Evolutionary conservation across 2,113 vertebrate species (phyloP), one percentile per base, ranked within the genome.

Genomic region (Garra rufa): DNA sequence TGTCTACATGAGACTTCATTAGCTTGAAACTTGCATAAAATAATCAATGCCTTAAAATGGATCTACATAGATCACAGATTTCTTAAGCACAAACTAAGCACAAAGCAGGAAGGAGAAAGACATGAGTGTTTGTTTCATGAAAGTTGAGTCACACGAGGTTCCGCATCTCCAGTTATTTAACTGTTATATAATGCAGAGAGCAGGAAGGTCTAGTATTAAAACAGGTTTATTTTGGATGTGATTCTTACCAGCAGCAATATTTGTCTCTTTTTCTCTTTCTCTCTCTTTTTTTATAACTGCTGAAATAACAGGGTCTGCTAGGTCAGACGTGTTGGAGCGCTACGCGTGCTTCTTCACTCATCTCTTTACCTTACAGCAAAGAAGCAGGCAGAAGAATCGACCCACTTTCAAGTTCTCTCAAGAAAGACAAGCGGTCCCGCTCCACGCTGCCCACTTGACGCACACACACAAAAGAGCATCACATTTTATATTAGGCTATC

Each of bases 381-480:
- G 19, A 70, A 81, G 30, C 76, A 84, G 46, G 70, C 10, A 55
- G 55, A 85, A 61, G 43, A 85, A 38, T 63, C 61, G 28, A 83
- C 59, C 82, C 43, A 87, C 30, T 84, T 87, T 84, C 34, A 38
- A 48, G 74, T 61, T 61, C 48, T 50, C 70, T 78, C 46, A 76
- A 65, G 24, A 63, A 46, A 63, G 28, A 71, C 71, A 85, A 89
- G 76, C 13, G 9, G 24, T 43, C 44, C 21, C 48, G n/a, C 46
- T 52, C 14, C 46, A 69, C 1, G 34, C 59, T 76, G 26, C n/a
- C 59, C 57, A 65, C 41, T 81, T 46, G 17, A 59, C 15, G 30
- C 76, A 48, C 73, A 52, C 48, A 77, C 77, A 80, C 74, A 46
- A 43, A 50, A 19, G 69, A 75, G 9, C 13, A 63, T 8, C 9